Percentiles rank a stretch among this genome's conserved stretches.
Evolutionary conservation across 37 sponge, comb jelly and placozoan species (phyloP).

Genomic region (Chondrosia reniformis): DNA sequence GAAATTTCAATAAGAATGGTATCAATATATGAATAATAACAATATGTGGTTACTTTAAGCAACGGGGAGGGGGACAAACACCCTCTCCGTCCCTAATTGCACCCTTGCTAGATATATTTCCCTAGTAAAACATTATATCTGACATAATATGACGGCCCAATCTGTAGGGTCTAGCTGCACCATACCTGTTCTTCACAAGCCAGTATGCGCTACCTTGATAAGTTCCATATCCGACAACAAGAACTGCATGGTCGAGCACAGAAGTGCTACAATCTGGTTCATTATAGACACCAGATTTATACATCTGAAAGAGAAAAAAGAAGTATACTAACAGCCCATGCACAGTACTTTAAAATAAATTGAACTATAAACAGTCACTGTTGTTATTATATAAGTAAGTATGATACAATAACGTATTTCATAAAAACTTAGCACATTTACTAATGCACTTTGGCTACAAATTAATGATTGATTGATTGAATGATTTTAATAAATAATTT

Average conservation of each 20-base stretch:
- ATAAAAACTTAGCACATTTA: neutral
- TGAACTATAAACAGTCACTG: neutral
- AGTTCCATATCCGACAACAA: slow-evolving; percentile 85
- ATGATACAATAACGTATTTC: neutral
- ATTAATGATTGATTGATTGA: neutral
- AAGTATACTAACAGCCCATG: neutral
- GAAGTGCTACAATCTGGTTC: slow-evolving; percentile 66
- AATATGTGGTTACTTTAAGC: too few relatives aligned
- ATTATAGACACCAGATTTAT: slow-evolving; percentile 75
- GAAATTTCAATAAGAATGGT: too few relatives aligned
- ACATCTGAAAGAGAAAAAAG: slow-evolving; percentile 24
- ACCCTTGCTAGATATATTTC: too few relatives aligned
- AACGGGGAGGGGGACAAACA: too few relatives aligned
- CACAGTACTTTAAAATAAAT: too few relatives aligned
- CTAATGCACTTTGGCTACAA: neutral
- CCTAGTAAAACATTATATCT: too few relatives aligned
- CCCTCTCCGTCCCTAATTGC: too few relatives aligned
- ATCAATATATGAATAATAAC: too few relatives aligned
- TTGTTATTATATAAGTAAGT: neutral
- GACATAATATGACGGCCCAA: too few relatives aligned
- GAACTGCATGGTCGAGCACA: slow-evolving; percentile 87
- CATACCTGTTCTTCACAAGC: slow-evolving; percentile 91
- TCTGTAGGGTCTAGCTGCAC: too few relatives aligned
- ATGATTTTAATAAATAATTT: neutral
- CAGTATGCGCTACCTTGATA: slow-evolving; percentile 57